phyloP scores from a whole-genome alignment of 2,888 invertebrate genomes.

The Chrysomela aeneicollis region DNA sequence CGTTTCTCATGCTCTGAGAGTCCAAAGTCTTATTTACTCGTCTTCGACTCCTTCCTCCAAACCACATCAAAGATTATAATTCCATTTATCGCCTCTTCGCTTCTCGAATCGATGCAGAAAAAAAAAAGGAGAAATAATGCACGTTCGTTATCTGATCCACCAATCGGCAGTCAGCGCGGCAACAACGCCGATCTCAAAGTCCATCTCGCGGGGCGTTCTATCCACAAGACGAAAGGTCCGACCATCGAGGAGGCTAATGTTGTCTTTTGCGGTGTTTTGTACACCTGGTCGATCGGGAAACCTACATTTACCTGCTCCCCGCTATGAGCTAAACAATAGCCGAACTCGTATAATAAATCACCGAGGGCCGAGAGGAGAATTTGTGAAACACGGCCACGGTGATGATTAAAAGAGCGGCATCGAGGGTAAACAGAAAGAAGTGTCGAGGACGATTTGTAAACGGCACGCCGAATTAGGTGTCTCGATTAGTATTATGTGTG shows the following conservation, averaged over 20 bases:
- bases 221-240: slow-evolving; percentile 25
- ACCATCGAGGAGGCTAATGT: slow-evolving; percentile 32
- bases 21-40: no score
- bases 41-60: no score
- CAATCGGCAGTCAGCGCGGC: slow-evolving; percentile 15
- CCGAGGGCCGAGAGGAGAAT: slow-evolving; percentile 58
- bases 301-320: slow-evolving; percentile 52
- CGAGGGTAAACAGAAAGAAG: slow-evolving; percentile 41
- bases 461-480: slow-evolving; percentile 2
- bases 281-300: slow-evolving; percentile 48
- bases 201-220: slow-evolving; percentile 30
- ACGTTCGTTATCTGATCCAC: neutral
- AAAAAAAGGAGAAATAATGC: neutral
- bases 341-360: slow-evolving; percentile 60
- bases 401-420: slow-evolving; percentile 59
- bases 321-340: slow-evolving; percentile 59
- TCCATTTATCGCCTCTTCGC: neutral
- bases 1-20: no score
- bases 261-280: slow-evolving; percentile 41
- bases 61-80: no score
- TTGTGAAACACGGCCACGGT: slow-evolving; percentile 60
- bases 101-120: neutral
- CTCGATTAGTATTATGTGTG: neutral
- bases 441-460: slow-evolving; percentile 20
- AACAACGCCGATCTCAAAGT: slow-evolving; percentile 24